phyloP scores from a whole-genome alignment of 2,888 invertebrate genomes.

The Onchidella celtica region DNA sequence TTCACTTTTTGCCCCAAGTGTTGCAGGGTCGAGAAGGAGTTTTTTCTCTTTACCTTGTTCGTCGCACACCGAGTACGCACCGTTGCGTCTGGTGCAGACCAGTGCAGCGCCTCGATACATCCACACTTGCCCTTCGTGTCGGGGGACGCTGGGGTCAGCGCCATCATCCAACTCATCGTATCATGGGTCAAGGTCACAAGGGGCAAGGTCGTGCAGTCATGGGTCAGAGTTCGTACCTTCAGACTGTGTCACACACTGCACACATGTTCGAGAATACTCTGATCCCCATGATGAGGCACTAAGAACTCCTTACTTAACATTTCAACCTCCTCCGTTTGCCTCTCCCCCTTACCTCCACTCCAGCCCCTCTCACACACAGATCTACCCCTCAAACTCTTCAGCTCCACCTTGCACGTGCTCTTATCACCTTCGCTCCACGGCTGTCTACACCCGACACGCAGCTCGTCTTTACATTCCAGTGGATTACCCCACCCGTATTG shows the following conservation, averaged over 20 bases:
- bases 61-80: constrained; percentile 32
- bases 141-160: constrained; percentile 61
- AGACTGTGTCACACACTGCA: background rate
- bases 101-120: constrained; percentile 22
- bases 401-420: background rate
- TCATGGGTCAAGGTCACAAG: constrained; percentile 36
- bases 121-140: constrained; percentile 65
- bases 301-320: background rate
- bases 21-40: constrained; percentile 24
- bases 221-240: background rate
- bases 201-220: background rate
- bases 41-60: constrained; percentile 30
- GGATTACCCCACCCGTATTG: background rate
- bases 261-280: constrained; percentile 17
- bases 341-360: constrained; percentile 19
- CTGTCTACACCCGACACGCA: constrained; percentile 21
- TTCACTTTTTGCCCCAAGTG: constrained; percentile 36
- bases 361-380: constrained; percentile 2
- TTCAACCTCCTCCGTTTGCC: background rate
- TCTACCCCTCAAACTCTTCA: background rate
- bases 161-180: constrained; percentile 44
- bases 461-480: constrained; percentile 41
- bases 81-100: constrained; percentile 34
- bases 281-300: background rate
- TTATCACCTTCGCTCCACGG: background rate